These are phyloP conservation scores for Polietes domitor DNA, from an alignment of 2,888 invertebrate species.

Conservation along the genomic window DNA sequence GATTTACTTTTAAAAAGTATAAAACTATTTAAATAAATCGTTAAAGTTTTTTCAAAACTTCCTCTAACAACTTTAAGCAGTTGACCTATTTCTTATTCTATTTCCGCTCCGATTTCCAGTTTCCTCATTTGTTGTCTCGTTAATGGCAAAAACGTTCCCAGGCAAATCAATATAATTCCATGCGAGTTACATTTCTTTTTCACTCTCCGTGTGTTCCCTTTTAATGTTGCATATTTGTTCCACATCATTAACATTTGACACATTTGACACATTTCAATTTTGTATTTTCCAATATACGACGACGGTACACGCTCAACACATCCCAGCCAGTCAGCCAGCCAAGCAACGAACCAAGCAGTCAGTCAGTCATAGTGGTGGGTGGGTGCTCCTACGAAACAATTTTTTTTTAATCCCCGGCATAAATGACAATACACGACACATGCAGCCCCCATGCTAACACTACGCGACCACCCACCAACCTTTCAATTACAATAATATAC, in stretches of 20 bases:
- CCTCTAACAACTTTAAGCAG: no score
- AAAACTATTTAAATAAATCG: no score
- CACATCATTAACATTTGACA: slow-evolving; percentile 24
- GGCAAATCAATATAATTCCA: slow-evolving; percentile 1
- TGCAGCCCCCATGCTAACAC: not conserved
- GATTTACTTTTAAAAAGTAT: no score
- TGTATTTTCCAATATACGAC: not conserved
- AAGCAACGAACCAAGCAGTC: no score
- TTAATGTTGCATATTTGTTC: slow-evolving; percentile 12
- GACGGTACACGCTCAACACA: not conserved
- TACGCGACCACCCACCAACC: no score
- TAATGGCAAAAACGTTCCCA: not conserved
- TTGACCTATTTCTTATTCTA: no score
- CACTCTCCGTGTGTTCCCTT: not conserved
- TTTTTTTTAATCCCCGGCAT: not conserved
- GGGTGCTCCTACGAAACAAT: not conserved
- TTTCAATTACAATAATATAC: no score
- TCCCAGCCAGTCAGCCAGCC: not conserved
- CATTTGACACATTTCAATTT: slow-evolving; percentile 36
- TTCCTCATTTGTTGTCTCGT: not conserved
- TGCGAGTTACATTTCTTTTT: not conserved
- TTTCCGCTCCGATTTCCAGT: no score
- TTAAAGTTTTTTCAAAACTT: no score
- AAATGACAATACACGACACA: not conserved
- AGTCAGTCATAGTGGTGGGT: no score